Evolutionary conservation across 2,888 invertebrate species (phyloP).

Genomic region (Choristoneura rosaceana): DNA sequence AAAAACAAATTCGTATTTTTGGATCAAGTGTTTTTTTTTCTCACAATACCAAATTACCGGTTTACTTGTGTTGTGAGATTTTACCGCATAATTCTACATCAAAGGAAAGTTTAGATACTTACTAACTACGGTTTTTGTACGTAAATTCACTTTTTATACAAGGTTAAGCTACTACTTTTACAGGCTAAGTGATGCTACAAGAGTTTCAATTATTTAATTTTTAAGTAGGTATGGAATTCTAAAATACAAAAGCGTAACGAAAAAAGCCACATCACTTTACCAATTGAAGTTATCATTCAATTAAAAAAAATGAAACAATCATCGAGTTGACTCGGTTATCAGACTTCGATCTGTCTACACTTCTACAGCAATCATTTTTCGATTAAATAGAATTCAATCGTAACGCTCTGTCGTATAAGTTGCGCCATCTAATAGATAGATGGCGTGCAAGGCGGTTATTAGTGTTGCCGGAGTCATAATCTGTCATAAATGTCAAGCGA

Average conservation of each 20-base stretch:
- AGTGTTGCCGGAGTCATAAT: conserved; percentile 75
- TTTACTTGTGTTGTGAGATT: too few species aligned
- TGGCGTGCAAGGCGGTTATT: conserved; percentile 78
- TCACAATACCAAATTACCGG: too few species aligned
- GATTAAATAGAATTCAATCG: conserved; percentile 75
- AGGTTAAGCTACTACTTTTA: too few species aligned
- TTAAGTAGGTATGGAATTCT: too few species aligned
- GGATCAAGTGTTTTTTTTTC: too few species aligned
- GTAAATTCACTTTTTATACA: too few species aligned
- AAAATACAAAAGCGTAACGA: background rate
- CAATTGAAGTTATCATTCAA: conserved; percentile 12
- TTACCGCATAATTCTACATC: too few species aligned
- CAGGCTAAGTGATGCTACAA: too few species aligned
- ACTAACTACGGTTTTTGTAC: too few species aligned
- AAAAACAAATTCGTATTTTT: too few species aligned
- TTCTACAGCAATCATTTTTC: conserved; percentile 63
- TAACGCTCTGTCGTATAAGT: conserved; percentile 65
- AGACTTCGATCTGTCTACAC: conserved; percentile 60
- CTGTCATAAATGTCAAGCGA: conserved; percentile 81
- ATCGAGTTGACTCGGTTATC: conserved; percentile 49
- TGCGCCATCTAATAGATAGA: conserved; percentile 78
- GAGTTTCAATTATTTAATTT: too few species aligned
- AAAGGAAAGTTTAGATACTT: too few species aligned
- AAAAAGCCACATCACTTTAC: background rate
- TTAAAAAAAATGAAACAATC: conserved; percentile 48